Base-by-base conservation (phyloP, 2,113 vertebrate species). In the Stigmatopora argus region DNA sequence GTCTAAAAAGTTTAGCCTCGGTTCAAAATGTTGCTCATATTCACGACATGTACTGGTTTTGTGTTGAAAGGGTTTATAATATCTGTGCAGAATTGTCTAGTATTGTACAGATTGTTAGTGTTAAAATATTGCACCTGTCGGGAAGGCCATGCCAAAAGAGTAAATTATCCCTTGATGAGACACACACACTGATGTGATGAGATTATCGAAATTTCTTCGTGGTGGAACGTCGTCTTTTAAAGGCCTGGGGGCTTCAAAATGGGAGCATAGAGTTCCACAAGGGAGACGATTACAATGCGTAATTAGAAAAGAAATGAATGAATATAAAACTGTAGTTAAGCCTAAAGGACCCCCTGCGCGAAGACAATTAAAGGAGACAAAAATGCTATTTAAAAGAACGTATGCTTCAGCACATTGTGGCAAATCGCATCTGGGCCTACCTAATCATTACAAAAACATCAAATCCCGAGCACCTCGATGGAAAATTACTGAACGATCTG, bases 291-390 rank as follows among this genome's bases (percentile, higher is more conserved):
- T 81, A 78, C 67, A 80, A 61, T 76, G 69, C 71, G 88, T 89
- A 88, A 91, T 89, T 89, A 87, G 63, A 77, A 73, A 63, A 87
- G 63, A 77, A 73, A 63, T 64, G 81, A 85, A 87, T 88, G 82
- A 90, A 84, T 86, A 81, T 61, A 73, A 84, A 66, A 74, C 73
- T 77, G 84, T 87, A 84, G 78, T 89, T 89, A 87, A 88, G 58
- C 80, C 62, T 66, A 72, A 70, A 57, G 66, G 31, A 31, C 67
- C 64, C 62, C 67, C 34, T 26, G 26, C 62, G 44, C 58, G 5
- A 62, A 72, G 62, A 66, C 60, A 70, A 64, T 73, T 65, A 67
- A 35, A 51, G 21, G 1, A 23, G 52, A 71, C 41, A 78, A 68
- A 76, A 73, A 71, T 7, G 12, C 17, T 21, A 44, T 72, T 72